These are phyloP conservation scores for Oxyteleia sp. DNA, from an alignment of 2,888 invertebrate species.

Conservation along the genomic window DNA sequence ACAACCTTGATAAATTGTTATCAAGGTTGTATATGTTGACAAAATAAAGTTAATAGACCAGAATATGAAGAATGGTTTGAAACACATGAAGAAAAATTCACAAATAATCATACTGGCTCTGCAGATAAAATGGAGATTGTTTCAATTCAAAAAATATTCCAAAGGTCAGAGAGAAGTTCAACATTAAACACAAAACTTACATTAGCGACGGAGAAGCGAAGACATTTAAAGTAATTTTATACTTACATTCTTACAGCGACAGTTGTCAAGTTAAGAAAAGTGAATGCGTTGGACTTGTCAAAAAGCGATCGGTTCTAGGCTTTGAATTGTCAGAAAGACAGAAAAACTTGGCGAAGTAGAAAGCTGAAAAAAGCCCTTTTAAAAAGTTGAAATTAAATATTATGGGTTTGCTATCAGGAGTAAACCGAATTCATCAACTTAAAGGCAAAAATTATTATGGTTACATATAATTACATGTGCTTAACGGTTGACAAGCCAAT, in stretches of 20 bases:
- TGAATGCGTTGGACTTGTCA: background rate
- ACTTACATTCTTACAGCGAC: background rate
- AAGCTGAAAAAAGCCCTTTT: constrained; percentile 72
- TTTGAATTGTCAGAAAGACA: constrained; percentile 23
- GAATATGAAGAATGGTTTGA: too few species aligned
- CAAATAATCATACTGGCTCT: too few species aligned
- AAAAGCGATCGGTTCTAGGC: background rate
- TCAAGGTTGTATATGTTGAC: too few species aligned
- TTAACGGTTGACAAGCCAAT: background rate
- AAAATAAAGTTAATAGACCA: too few species aligned
- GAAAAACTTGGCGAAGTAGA: constrained; percentile 76
- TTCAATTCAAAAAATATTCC: constrained; percentile 47
- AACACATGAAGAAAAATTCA: too few species aligned
- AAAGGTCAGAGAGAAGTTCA: constrained; percentile 23
- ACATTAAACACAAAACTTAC: background rate
- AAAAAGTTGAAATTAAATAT: constrained; percentile 71
- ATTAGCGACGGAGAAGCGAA: background rate
- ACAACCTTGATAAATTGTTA: too few species aligned
- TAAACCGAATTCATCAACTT: constrained; percentile 47
- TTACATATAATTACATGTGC: constrained; percentile 71
- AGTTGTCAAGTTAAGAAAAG: background rate
- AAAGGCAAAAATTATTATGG: constrained; percentile 55
- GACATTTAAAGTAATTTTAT: background rate
- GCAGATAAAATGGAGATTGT: constrained; percentile 24
- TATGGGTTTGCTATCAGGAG: constrained; percentile 75